Percentiles rank a stretch among this genome's conserved stretches.
These are phyloP conservation scores for Onychostruthus taczanowskii DNA, from an alignment of 2,113 vertebrate genomes.

Conservation along the genomic window DNA sequence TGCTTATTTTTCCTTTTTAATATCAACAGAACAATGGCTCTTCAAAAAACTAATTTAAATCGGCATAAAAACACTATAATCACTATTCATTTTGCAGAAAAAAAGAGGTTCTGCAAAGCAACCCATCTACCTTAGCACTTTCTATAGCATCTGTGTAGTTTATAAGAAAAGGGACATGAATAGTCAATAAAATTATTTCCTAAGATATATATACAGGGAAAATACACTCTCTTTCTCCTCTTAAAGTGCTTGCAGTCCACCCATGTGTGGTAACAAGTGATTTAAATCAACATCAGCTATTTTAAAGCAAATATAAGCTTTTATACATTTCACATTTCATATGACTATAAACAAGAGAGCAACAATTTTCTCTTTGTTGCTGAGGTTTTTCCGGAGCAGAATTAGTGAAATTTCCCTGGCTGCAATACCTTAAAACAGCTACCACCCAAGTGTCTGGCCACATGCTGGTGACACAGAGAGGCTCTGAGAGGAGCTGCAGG, in stretches of 20 bases:
- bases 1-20: not conserved
- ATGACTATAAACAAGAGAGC: not conserved
- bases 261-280: not conserved
- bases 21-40: not conserved
- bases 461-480: not conserved
- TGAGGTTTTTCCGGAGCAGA: not conserved
- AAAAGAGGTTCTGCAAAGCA: not conserved
- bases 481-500: not conserved
- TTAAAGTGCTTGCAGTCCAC: not conserved
- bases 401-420: not conserved
- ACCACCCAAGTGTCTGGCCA: not conserved
- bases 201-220: not conserved
- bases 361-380: not conserved
- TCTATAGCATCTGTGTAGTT: not conserved
- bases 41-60: not conserved
- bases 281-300: not conserved
- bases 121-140: not conserved
- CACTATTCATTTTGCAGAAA: not conserved
- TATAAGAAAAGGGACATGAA: not conserved
- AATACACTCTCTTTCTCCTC: not conserved
- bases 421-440: rapidly evolving
- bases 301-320: not conserved
- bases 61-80: not conserved
- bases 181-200: not conserved
- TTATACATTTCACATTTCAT: not conserved